phyloP scores from a whole-genome alignment of 2,113 vertebrate genomes.

The Synchiropus splendidus region DNA sequence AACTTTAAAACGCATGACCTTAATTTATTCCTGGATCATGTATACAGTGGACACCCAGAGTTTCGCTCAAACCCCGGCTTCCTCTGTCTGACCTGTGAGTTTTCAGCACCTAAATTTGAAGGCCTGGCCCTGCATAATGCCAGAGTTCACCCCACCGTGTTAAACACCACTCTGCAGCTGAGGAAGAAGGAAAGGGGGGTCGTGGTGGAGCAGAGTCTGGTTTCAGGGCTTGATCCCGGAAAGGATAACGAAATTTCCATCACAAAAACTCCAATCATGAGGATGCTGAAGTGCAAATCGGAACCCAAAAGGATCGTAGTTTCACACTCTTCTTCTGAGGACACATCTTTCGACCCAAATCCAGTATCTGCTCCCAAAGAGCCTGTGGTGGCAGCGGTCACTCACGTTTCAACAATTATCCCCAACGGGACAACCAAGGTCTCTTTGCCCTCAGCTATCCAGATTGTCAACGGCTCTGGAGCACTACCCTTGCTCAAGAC shows the following conservation, averaged over 20 bases:
- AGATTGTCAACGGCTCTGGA: conserved; percentile 74
- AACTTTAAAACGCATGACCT: conserved; percentile 83
- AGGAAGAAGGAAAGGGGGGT: conserved; percentile 69
- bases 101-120: conserved; percentile 81
- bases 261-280: conserved; percentile 97
- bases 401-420: conserved; percentile 68
- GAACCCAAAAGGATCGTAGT: conserved; percentile 86
- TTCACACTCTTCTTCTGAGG: conserved; percentile 69
- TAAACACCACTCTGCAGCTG: conserved; percentile 75
- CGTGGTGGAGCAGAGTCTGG: conserved; percentile 77
- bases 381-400: conserved; percentile 58
- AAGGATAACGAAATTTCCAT: conserved; percentile 83
- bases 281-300: conserved; percentile 86
- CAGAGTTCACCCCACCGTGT: conserved; percentile 67
- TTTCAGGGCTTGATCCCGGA: conserved; percentile 35
- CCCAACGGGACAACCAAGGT: conserved; percentile 69
- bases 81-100: conserved; percentile 74
- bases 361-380: conserved; percentile 33
- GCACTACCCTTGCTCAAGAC: conserved; percentile 80
- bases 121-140: conserved; percentile 86
- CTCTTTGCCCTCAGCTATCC: conserved; percentile 67
- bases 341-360: conserved; percentile 45
- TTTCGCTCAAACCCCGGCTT: conserved; percentile 84
- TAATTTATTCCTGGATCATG: conserved; percentile 82
- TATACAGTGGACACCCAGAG: conserved; percentile 83